Evolutionary conservation across 2,888 invertebrate species (phyloP).

Genomic region (Chaitophorus viminalis): DNA sequence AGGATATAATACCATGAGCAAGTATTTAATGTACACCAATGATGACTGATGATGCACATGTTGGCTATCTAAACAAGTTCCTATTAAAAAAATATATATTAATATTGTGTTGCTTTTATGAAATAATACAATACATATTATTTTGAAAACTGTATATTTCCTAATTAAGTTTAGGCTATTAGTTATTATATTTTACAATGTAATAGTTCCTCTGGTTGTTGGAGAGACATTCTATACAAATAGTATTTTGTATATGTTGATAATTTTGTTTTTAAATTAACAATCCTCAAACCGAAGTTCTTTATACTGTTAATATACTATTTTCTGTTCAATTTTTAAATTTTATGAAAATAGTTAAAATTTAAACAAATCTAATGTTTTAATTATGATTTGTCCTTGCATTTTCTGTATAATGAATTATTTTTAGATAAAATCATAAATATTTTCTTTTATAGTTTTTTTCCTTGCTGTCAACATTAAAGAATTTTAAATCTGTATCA

Average conservation of each 20-base stretch:
- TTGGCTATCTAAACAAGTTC: conserved; percentile 49
- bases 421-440: too few relatives aligned
- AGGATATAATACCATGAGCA: conserved; percentile 45
- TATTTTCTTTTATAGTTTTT: too few relatives aligned
- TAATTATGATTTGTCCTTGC: neutral
- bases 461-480: too few relatives aligned
- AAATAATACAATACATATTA: conserved; percentile 24
- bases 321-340: too few relatives aligned
- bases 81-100: conserved; percentile 25
- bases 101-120: conserved; percentile 13
- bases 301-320: neutral
- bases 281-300: conserved; percentile 6
- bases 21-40: neutral
- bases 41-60: conserved; percentile 18
- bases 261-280: neutral
- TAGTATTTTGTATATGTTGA: conserved; percentile 15
- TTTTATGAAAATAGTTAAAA: too few relatives aligned
- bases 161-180: conserved; percentile 34
- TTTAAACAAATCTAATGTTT: neutral
- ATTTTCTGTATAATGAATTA: too few relatives aligned
- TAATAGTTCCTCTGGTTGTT: conserved; percentile 48
- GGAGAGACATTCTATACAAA: conserved; percentile 33
- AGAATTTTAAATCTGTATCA: too few relatives aligned
- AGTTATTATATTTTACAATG: conserved; percentile 26
- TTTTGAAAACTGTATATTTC: conserved; percentile 38